Evolutionary conservation across 2,888 invertebrate species (phyloP).

Genomic region (Platycnemis pennipes): DNA sequence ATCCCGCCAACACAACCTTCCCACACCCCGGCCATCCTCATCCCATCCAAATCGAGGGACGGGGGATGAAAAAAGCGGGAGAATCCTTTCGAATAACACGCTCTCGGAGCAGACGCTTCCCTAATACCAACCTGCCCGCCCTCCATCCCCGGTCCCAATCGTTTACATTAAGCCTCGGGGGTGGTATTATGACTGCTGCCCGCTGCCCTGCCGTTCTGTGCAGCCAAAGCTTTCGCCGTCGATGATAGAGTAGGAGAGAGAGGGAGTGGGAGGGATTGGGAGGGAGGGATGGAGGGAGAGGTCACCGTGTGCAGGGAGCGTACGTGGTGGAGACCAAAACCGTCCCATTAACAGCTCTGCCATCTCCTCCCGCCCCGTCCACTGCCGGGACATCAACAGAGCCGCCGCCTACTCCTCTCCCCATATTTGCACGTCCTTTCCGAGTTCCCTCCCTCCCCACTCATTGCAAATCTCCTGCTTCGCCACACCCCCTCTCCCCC

Average conservation of each 20-base stretch:
- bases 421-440: background rate
- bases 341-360: slow-evolving; percentile 61
- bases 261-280: background rate
- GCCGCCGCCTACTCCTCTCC: background rate
- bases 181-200: slow-evolving; percentile 50
- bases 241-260: slow-evolving; percentile 34
- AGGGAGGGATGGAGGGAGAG: too few species aligned
- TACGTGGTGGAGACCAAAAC: slow-evolving; percentile 43
- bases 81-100: slow-evolving; percentile 62
- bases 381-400: too few species aligned
- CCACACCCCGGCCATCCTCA: background rate
- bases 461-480: background rate
- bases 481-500: background rate
- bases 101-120: slow-evolving; percentile 16
- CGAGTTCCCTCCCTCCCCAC: too few species aligned
- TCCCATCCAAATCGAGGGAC: background rate
- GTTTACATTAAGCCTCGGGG: slow-evolving; percentile 45
- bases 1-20: background rate
- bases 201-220: background rate
- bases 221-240: slow-evolving; percentile 7
- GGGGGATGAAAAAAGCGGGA: background rate
- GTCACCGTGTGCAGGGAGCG: slow-evolving; percentile 13
- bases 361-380: background rate
- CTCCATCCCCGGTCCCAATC: background rate
- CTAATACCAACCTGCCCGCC: background rate